Percentiles rank a stretch among this genome's conserved stretches.
Evolutionary conservation across 2,888 invertebrate genomes (phyloP).

Genomic region (Urechis unicinctus): DNA sequence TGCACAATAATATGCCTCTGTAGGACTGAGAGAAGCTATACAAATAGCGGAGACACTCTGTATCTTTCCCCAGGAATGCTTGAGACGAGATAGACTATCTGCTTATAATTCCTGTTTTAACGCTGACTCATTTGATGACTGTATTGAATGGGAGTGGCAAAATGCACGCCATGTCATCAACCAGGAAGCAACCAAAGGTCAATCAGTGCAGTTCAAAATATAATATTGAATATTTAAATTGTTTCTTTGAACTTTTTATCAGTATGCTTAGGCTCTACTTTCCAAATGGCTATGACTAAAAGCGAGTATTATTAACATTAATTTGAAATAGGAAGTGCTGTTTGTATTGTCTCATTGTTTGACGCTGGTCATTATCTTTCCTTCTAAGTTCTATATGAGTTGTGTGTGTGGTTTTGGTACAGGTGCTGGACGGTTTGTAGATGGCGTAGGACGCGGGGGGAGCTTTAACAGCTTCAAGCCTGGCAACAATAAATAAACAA

Average conservation of each 20-base stretch:
- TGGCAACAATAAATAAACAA: too few relatives aligned
- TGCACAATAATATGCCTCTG: too few relatives aligned
- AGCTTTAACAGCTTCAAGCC: slow-evolving; percentile 7
- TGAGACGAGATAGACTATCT: slow-evolving; percentile 59
- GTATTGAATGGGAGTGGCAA: slow-evolving; percentile 63
- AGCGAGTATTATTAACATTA: too few relatives aligned
- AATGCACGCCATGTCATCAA: slow-evolving; percentile 57
- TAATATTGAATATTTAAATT: too few relatives aligned
- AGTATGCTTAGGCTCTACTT: too few relatives aligned
- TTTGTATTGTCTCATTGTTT: too few relatives aligned
- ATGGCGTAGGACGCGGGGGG: slow-evolving; percentile 11
- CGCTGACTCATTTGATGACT: slow-evolving; percentile 64
- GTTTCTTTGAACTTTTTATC: too few relatives aligned
- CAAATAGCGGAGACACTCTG: slow-evolving; percentile 56
- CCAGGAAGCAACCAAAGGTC: slow-evolving; percentile 43
- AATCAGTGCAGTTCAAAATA: background rate
- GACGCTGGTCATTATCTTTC: too few relatives aligned
- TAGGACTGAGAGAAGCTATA: slow-evolving; percentile 44
- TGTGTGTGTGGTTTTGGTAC: too few relatives aligned
- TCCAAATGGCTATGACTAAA: too few relatives aligned
- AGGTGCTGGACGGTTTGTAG: slow-evolving; percentile 12
- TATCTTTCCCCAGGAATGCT: slow-evolving; percentile 73
- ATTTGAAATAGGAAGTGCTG: too few relatives aligned
- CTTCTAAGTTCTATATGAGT: too few relatives aligned
- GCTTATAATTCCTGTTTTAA: slow-evolving; percentile 65